Evolutionary conservation across 2,888 invertebrate genomes (phyloP), one percentile per base, ranked within the genome.

Genomic region (Sinopyrophorus schimmeli): DNA sequence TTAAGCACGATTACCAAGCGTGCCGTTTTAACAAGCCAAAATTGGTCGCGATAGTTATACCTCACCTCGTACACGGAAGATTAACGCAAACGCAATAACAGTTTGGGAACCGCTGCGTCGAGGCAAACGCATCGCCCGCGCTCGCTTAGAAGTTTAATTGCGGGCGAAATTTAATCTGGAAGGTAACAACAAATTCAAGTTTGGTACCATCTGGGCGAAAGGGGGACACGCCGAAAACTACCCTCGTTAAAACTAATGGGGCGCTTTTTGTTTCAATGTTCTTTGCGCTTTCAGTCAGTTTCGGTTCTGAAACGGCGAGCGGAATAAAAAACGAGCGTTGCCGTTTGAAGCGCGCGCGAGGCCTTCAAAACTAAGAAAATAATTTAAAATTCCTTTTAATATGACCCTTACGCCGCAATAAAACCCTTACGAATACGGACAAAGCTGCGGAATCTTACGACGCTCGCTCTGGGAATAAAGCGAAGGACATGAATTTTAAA

Each of bases 401-500:
- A 59, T 54, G 49, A 47, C 51, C 58, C 56, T 54, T 58, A 51
- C 53, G 55, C 48, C 56, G 44, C 53, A 50, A 49, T 58, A 58
- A 56, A 60, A 58, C 54, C 58, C 55, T 57, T 59, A 58, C 56
- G 47, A 56, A 57, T 58, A 59, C 59, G 58, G 58, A 62, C 62
- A 62, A 62, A 59, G 60, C 58, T 53, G 46, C 54, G 55, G 54
- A 58, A 56, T 59, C 55, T 53, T 44, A 51, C 55, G 53, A 56
- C 58, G 58, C 44, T 47, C 55, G 54, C 56, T 55, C 43, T 38
- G 59, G 55, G 56, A 56, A 53, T 57, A 58, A 58, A 55, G 56
- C 54, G 53, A 50, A 56, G 52, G 54, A 54, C 49, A 58, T 60
- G 62, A 62, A 59, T 62, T 59, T 62, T 59, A 62, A 62, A 60